Base-by-base conservation (phyloP, 2,888 invertebrate species). In the Elysia crispata region DNA sequence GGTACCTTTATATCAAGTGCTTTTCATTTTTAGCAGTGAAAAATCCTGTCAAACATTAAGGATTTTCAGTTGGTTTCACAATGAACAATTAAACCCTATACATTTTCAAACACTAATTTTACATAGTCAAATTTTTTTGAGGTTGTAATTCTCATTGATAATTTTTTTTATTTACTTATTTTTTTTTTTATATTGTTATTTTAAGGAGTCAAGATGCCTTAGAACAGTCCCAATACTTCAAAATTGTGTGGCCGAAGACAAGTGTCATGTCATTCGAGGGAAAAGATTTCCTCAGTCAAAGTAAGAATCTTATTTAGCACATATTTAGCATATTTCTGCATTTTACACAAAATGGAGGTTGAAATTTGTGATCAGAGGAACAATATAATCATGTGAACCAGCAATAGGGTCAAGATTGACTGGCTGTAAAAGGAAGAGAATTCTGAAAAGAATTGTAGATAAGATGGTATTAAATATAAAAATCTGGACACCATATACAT, bases 151-250 rank as follows among this genome's bases (percentile, higher is more conserved):
- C 41, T 6, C 41, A 57, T 28, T 3, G 15, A 0, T 28, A 23
- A 18, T 23, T 15, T 20, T 28, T 30, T 28, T 23, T 62, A 3
- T 62, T 60, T 28, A 20, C 18, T 54, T 33, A 25, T n/a, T 54
- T 49, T 57, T 76, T 23, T 80, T 30, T 84, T n/a, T n/a, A n/a
- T n/a, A n/a, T n/a, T n/a, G n/a, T n/a, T n/a, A n/a, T n/a, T n/a
- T 83, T 11, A 84, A 92, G 94, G 96, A 97, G 89, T 96, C 96
- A 90, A 94, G 98, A 86, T 96, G 96, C 87, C 93, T 98, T 67
- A 94, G 97, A 76, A 98, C 98, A 49, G 97, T 96, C 23, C 95
- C 96, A 18, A 98, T 98, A 96, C 93, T 98, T 50, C 94, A 95
- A 86, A 93, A 96, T 76, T 95, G 96, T 41, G 92, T 98, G 82